phyloP scores from a whole-genome alignment of 2,888 invertebrate species.

The Acronicta aceris region DNA sequence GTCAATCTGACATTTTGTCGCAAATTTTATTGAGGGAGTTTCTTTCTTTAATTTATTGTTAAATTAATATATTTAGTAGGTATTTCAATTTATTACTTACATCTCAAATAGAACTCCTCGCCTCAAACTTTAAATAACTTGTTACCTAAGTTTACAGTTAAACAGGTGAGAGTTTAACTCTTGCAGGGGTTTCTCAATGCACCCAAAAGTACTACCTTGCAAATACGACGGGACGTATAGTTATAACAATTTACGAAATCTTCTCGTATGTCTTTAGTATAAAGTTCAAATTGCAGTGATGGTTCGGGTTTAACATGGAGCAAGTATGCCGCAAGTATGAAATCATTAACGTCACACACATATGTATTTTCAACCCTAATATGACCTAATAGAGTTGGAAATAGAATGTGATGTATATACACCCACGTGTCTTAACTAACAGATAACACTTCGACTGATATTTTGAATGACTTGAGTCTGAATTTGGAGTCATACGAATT shows the following conservation, averaged over 20 bases:
- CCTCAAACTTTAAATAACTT: neutral
- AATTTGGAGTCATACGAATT: neutral
- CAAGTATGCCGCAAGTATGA: neutral
- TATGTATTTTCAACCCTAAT: neutral
- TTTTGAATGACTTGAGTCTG: neutral
- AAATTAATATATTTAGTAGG: no score
- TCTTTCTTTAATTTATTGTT: no score
- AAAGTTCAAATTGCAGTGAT: neutral
- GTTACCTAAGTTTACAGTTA: neutral
- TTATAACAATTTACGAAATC: neutral
- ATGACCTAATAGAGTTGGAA: neutral
- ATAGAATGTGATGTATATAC: neutral
- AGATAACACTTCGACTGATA: neutral
- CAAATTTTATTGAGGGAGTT: no score
- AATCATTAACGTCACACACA: neutral
- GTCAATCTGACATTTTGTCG: no score
- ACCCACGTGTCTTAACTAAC: slow-evolving; percentile 1
- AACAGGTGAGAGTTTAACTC: neutral
- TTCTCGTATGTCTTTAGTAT: neutral
- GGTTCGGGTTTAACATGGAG: neutral
- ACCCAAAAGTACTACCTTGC: neutral
- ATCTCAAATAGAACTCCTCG: neutral
- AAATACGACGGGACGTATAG: slow-evolving; percentile 1
- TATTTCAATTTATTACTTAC: no score
- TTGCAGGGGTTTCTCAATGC: neutral